Percentiles rank a stretch among this genome's conserved stretches.
Conservation (phyloP, 2,888 invertebrate species). For the Chelonus formosanus region DNA sequence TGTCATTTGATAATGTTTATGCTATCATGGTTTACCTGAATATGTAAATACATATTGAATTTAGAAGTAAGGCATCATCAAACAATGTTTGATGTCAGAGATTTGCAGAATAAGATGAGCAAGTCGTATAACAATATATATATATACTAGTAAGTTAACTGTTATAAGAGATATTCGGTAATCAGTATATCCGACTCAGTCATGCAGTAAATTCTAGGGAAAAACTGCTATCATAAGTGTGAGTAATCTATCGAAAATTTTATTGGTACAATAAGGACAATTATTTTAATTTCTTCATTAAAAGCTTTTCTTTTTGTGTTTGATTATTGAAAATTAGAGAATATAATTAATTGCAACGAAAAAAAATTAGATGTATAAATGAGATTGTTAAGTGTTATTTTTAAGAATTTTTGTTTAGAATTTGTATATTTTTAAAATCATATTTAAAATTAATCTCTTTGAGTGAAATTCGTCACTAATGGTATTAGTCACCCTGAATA, state of each 20-base stretch:
- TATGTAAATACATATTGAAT: not conserved
- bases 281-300: slow-evolving; percentile 26
- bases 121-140: no score
- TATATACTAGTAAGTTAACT: slow-evolving; percentile 5
- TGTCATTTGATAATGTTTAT: not conserved
- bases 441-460: no score
- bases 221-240: slow-evolving; percentile 15
- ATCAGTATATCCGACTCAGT: slow-evolving; percentile 3
- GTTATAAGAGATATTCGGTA: slow-evolving; percentile 25
- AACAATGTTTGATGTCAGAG: no score
- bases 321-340: no score
- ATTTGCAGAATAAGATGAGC: no score
- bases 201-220: slow-evolving; percentile 16
- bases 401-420: no score
- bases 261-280: slow-evolving; percentile 28
- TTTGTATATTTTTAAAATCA: no score
- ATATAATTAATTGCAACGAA: no score
- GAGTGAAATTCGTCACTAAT: not conserved
- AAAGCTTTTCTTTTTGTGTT: not conserved
- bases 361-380: no score
- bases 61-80: not conserved
- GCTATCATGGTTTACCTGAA: not conserved
- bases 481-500: not conserved
- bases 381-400: no score
- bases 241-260: slow-evolving; percentile 18